Evolutionary conservation across 2,113 vertebrate genomes (phyloP).

Genomic region (Ploceus nigricollis): DNA sequence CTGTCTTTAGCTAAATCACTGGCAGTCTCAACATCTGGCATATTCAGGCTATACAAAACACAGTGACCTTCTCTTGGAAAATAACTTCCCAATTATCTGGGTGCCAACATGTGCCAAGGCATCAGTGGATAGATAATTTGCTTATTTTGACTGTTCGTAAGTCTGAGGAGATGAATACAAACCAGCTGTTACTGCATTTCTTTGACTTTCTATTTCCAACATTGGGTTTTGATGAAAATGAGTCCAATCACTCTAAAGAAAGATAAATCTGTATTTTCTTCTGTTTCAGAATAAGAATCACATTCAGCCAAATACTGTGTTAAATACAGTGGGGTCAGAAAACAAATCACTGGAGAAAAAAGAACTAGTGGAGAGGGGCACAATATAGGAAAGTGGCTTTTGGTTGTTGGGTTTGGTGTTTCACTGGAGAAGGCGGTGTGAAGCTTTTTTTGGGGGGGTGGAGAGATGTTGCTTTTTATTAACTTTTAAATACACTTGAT

Average conservation of each 20-base stretch:
- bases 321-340: not conserved
- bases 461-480: not conserved
- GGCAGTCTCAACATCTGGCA: not conserved
- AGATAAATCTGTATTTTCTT: not conserved
- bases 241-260: not conserved
- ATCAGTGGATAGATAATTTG: not conserved
- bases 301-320: not conserved
- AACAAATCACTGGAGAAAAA: not conserved
- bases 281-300: not conserved
- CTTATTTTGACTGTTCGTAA: not conserved
- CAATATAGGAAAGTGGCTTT: not conserved
- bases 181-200: not conserved
- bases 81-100: not conserved
- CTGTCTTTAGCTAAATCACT: not conserved
- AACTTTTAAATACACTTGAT: not conserved
- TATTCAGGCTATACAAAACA: not conserved
- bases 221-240: not conserved
- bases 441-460: fast-evolving
- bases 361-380: not conserved
- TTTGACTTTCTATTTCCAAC: not conserved
- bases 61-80: not conserved
- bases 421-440: not conserved
- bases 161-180: not conserved
- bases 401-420: not conserved
- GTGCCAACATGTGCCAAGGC: not conserved